A percentile compares a stretch with the other conserved stretches of the same genome.
These are phyloP conservation scores for Nothobranchius furzeri DNA, from an alignment of 2,113 vertebrate genomes.

Conservation along the genomic window DNA sequence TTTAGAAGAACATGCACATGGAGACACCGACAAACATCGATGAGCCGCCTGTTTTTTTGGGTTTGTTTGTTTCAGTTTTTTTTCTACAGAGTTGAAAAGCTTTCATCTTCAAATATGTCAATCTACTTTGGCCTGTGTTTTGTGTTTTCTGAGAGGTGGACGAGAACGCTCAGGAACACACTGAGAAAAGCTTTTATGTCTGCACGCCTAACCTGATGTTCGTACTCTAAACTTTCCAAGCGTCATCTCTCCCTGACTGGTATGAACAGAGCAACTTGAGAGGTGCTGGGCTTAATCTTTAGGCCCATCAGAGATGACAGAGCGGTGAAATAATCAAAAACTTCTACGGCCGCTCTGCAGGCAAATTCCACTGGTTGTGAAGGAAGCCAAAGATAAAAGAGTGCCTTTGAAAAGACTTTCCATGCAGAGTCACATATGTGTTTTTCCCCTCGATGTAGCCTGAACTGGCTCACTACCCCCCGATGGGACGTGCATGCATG, in stretches of 20 bases:
- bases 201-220: conserved; percentile 31
- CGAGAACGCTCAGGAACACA: conserved; percentile 26
- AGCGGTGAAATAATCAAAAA: conserved; percentile 55
- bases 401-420: conserved; percentile 62
- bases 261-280: conserved; percentile 40
- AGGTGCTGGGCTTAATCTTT: conserved; percentile 55
- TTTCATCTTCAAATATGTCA: conserved; percentile 60
- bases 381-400: conserved; percentile 61
- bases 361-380: conserved; percentile 48
- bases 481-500: conserved; percentile 23
- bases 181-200: conserved; percentile 45
- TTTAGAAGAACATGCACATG: conserved; percentile 34
- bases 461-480: conserved; percentile 46
- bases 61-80: neutral
- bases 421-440: conserved; percentile 51
- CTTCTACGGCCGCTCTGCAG: conserved; percentile 34
- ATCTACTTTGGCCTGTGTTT: conserved; percentile 45
- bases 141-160: conserved; percentile 21
- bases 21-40: conserved; percentile 31
- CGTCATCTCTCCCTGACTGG: conserved; percentile 20
- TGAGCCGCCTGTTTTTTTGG: conserved; percentile 27
- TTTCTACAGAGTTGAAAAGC: conserved; percentile 8
- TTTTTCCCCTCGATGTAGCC: conserved; percentile 41
- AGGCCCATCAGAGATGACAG: conserved; percentile 49
- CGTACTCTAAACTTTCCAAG: conserved; percentile 34